Percentiles rank a stretch among this genome's conserved stretches.
These are phyloP conservation scores for Drosophila helvetica DNA, from an alignment of 2,888 invertebrate genomes.

Conservation along the genomic window DNA sequence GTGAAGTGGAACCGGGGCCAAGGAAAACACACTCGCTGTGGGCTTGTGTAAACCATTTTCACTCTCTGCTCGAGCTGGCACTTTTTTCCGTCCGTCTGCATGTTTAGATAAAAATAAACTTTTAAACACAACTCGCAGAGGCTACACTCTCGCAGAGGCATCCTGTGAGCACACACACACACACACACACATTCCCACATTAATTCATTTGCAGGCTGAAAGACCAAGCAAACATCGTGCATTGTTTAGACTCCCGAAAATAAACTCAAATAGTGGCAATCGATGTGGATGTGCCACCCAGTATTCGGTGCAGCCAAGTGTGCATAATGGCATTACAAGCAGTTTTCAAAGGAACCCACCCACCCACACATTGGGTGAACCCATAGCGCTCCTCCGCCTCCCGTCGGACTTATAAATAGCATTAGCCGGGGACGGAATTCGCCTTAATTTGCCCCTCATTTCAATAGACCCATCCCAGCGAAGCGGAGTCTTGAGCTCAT, in stretches of 20 bases:
- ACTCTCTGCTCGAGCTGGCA: conserved; percentile 24
- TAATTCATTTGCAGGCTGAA: conserved; percentile 71
- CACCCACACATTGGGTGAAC: conserved; percentile 45
- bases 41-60: conserved; percentile 12
- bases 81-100: conserved; percentile 52
- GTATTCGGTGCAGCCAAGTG: conserved; percentile 54
- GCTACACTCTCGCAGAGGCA: conserved; percentile 3
- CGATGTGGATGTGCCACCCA: conserved; percentile 51
- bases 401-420: conserved; percentile 64
- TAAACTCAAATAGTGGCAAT: conserved; percentile 37
- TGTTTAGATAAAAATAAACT: conserved; percentile 57
- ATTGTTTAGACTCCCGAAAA: conserved; percentile 26
- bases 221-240: conserved; percentile 46
- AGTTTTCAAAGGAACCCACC: conserved; percentile 59
- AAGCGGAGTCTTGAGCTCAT: conserved; percentile 19
- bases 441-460: conserved; percentile 52
- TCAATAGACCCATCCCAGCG: conserved; percentile 40
- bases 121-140: conserved; percentile 34
- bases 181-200: conserved; percentile 18
- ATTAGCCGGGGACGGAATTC: neutral
- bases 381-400: conserved; percentile 19
- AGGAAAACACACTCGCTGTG: conserved; percentile 44
- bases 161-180: conserved; percentile 12
- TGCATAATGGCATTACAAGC: conserved; percentile 69
- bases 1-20: conserved; percentile 14